Conservation (phyloP, 2,797 vertebrate species). For the Nyctalus aviator region DNA sequence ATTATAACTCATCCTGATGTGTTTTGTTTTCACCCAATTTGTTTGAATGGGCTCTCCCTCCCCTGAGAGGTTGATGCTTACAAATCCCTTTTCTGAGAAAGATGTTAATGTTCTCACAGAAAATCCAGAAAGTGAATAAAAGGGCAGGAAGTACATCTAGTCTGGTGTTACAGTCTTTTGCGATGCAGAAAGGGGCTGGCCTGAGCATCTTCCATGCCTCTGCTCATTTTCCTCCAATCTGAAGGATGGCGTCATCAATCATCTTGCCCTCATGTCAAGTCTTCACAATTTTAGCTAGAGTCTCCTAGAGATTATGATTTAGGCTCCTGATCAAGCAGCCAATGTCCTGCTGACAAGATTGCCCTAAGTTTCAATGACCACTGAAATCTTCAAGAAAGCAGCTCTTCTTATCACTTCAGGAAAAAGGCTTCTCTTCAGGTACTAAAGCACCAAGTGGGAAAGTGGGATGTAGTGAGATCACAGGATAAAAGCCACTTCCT, state of each 20-base stretch:
- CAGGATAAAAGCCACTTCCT: conserved; percentile 76
- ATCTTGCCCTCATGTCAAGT: conserved; percentile 13
- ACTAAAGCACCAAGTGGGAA: conserved; percentile 28
- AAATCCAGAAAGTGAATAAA: not conserved
- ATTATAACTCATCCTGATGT: not conserved
- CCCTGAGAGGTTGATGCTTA: not conserved
- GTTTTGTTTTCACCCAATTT: not conserved
- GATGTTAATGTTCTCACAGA: not conserved
- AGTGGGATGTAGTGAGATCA: conserved; percentile 49
- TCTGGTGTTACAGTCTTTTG: not conserved
- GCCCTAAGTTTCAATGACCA: not conserved
- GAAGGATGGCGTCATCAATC: not conserved
- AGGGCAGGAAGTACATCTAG: conserved; percentile 21
- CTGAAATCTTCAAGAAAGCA: conserved; percentile 54
- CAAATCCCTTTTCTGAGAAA: conserved; percentile 1
- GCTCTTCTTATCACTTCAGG: conserved; percentile 64
- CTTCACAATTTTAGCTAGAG: not conserved
- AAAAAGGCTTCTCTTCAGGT: conserved; percentile 60
- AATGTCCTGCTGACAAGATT: conserved; percentile 49
- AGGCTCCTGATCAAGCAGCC: not conserved
- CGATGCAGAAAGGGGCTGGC: not conserved
- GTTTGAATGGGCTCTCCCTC: not conserved
- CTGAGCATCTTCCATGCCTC: not conserved
- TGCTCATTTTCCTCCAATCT: not conserved
- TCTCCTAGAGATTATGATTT: conserved; percentile 45